Evolutionary conservation across 2,888 invertebrate species (phyloP).

Genomic region (Bellardia pandia): DNA sequence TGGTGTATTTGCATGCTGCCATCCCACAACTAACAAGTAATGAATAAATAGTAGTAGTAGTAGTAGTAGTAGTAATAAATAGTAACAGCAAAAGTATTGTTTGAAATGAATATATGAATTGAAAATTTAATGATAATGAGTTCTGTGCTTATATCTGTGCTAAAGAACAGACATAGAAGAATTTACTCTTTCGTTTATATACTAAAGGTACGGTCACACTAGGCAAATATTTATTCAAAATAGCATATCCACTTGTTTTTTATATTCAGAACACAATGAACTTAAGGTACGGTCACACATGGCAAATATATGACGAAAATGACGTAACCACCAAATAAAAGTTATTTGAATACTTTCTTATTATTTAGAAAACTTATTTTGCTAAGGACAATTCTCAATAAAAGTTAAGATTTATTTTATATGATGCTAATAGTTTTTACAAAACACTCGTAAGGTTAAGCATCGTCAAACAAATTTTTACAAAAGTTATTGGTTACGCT

Average conservation of each 20-base stretch:
- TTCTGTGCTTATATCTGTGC: neutral
- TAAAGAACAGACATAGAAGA: neutral
- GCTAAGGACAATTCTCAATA: no score
- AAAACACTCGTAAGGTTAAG: no score
- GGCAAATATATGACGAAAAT: no score
- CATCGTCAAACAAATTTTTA: no score
- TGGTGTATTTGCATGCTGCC: slow-evolving; percentile 22
- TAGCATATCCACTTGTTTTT: neutral
- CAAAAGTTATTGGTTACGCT: no score
- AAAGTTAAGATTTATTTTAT: no score
- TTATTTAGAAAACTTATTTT: no score
- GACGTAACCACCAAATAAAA: no score
- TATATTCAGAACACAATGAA: neutral
- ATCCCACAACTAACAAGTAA: neutral
- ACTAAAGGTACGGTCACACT: neutral
- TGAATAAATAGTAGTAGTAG: slow-evolving; percentile 34
- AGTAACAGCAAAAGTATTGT: slow-evolving; percentile 25
- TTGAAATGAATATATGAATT: slow-evolving; percentile 40
- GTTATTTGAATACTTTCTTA: no score
- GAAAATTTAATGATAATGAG: slow-evolving; percentile 63
- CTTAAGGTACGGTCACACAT: neutral
- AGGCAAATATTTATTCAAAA: no score
- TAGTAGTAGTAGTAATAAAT: slow-evolving; percentile 28
- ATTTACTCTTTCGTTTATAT: neutral
- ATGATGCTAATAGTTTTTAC: no score